Percentiles rank a stretch among this genome's conserved stretches.
phyloP scores from a whole-genome alignment of 2,888 invertebrate genomes.

The Drosophila lacicola region DNA sequence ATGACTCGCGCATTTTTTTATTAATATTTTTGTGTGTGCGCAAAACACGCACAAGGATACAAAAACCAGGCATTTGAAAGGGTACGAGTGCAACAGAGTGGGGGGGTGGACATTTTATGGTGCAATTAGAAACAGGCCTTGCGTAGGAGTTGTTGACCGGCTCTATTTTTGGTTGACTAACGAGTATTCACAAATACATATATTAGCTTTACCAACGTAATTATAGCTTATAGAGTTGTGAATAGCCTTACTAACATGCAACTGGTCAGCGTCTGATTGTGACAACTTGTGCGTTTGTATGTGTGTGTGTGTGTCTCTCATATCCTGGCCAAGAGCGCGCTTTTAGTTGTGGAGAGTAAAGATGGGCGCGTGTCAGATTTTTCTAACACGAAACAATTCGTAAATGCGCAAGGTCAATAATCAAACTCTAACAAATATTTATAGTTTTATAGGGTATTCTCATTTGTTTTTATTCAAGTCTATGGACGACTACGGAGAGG shows the following conservation, averaged over 20 bases:
- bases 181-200: slow-evolving; percentile 47
- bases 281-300: background rate
- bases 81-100: slow-evolving; percentile 22
- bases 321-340: slow-evolving; percentile 41
- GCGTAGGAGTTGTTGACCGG: slow-evolving; percentile 59
- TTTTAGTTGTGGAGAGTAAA: slow-evolving; percentile 1
- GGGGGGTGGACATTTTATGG: slow-evolving; percentile 12
- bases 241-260: slow-evolving; percentile 53
- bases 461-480: too few species aligned
- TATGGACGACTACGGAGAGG: too few species aligned
- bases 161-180: slow-evolving; percentile 52
- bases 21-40: slow-evolving; percentile 58
- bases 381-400: background rate
- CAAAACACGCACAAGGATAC: slow-evolving; percentile 65
- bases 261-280: slow-evolving; percentile 51
- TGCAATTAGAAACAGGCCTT: slow-evolving; percentile 26
- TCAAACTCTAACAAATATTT: background rate
- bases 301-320: slow-evolving; percentile 5
- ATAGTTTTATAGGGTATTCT: too few species aligned
- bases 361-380: slow-evolving; percentile 1
- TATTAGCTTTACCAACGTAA: slow-evolving; percentile 49
- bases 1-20: slow-evolving; percentile 57
- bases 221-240: slow-evolving; percentile 52
- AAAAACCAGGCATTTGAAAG: slow-evolving; percentile 23
- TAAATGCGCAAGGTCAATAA: background rate